phyloP scores from a whole-genome alignment of 2,888 invertebrate genomes.

The Altica lythri region DNA sequence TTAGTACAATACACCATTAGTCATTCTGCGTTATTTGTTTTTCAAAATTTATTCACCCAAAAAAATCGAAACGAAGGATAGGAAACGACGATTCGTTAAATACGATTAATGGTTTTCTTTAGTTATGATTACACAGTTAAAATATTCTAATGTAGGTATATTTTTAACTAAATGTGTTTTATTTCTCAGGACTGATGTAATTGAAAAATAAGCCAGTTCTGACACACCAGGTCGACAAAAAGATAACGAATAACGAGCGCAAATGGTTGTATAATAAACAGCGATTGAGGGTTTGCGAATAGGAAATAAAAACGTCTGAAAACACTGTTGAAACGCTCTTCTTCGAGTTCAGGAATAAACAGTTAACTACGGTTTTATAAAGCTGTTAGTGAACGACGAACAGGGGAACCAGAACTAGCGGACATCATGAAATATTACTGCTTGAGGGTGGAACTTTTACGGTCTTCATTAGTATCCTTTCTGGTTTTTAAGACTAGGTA shows the following conservation, averaged over 20 bases:
- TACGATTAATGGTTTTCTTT: no score
- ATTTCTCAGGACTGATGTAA: no score
- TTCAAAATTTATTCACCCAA: no score
- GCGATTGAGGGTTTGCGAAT: conserved; percentile 13
- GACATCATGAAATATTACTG: conserved; percentile 20
- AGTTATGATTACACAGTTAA: no score
- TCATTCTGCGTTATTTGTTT: no score
- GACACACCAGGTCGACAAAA: no score
- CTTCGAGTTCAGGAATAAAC: conserved; percentile 21
- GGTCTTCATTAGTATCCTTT: conserved; percentile 17
- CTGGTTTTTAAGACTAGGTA: conserved; percentile 10
- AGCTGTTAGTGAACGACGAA: conserved; percentile 18
- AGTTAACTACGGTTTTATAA: conserved; percentile 22
- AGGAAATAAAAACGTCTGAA: conserved; percentile 21
- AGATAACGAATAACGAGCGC: conserved; percentile 15
- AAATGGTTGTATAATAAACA: conserved; percentile 17
- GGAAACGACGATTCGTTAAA: no score
- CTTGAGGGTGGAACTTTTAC: conserved; percentile 10
- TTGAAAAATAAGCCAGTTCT: no score
- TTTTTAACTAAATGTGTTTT: no score
- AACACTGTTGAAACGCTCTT: conserved; percentile 12
- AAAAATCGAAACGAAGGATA: no score
- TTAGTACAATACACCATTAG: no score
- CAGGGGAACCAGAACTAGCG: conserved; percentile 13
- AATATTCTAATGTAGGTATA: no score